Base-by-base conservation (phyloP, 2,797 vertebrate species). In the Myiothlypis coronata region DNA sequence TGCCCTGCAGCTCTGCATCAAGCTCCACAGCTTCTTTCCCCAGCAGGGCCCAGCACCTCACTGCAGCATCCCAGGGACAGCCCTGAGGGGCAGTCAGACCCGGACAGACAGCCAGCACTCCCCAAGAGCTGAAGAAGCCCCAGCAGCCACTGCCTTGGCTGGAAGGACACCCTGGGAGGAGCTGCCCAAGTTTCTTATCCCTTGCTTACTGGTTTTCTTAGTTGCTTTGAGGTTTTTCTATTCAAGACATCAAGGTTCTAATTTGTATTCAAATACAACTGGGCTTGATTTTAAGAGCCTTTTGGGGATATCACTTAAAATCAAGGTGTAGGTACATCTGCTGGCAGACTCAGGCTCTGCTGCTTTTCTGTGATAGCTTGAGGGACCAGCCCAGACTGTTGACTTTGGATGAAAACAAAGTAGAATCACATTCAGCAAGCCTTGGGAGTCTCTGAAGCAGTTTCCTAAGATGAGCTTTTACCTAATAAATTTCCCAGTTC, bases 51-150 rank as follows among this genome's bases (percentile, higher is more conserved):
- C 79, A 91, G 39, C 26, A 71, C 12, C 16, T 59, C 24, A 17
- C 1, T 52, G 5, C 10, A 37, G n/a, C 6, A 2, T 14, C 22
- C 35, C 37, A 21, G n/a, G 49, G n/a, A 67, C 3, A 8, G 37
- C 32, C 22, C 4, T 8, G 43, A 67, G 56, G 26, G 32, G 22
- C 47, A 41, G 18, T 1, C 83, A 78, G 52, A 60, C 12, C 57
- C n/a, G 75, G 50, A 11, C 20, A 44, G 0, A 0, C 0, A 2
- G 23, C 4, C 30, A 20, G 21, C 35, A 28, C n/a, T 77, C 41
- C 35, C 34, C 5, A 3, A 60, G 22, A 57, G 70, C 2, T 44
- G 60, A 41, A 70, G 61, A 56, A 78, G 21, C 5, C 26, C 24
- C 4, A 1, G 16, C 16, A 71, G 63, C 8, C 47, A 34, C 52